Conservation (phyloP, 2,797 vertebrate species). For the Avahi laniger region DNA sequence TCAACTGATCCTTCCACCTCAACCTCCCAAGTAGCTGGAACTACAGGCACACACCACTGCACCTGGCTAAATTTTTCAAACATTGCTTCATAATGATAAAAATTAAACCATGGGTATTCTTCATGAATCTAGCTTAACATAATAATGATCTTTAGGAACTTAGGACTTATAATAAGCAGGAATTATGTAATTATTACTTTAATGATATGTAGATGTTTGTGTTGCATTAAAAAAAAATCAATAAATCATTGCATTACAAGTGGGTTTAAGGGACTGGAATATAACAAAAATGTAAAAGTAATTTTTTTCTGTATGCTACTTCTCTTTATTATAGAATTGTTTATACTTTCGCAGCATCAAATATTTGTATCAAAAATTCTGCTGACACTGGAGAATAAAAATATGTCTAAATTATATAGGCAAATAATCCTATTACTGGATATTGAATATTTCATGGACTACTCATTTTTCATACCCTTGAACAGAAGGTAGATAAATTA, state of each 20-base stretch:
- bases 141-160: background rate
- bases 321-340: background rate
- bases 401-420: background rate
- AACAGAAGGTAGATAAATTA: background rate
- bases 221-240: background rate
- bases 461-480: background rate
- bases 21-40: no score
- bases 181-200: background rate
- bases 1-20: no score
- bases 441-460: background rate
- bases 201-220: background rate
- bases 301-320: background rate
- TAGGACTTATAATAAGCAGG: background rate
- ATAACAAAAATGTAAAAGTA: background rate
- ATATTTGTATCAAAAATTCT: background rate
- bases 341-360: background rate
- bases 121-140: background rate
- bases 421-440: background rate
- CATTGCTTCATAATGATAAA: background rate
- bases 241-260: background rate
- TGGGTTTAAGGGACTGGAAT: background rate
- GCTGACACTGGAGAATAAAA: background rate
- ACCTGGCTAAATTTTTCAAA: background rate
- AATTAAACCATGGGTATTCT: background rate
- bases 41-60: no score